Conservation (phyloP, 2,797 vertebrate species). For the Tympanoctomys barrerae region DNA sequence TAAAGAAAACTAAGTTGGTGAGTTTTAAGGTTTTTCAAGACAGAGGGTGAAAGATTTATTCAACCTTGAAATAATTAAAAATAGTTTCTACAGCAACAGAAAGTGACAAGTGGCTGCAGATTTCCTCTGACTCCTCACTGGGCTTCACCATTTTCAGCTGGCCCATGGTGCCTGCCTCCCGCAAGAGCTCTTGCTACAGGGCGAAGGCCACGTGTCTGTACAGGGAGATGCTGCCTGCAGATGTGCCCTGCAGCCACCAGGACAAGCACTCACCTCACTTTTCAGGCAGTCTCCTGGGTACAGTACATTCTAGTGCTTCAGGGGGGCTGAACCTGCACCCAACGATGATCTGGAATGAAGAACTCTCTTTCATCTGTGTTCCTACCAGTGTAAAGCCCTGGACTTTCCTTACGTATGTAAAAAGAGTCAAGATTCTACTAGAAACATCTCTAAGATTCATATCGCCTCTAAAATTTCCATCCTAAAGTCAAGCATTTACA, state of each 20-base stretch:
- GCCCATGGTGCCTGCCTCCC: neutral
- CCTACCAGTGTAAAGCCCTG: neutral
- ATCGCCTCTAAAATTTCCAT: conserved; percentile 10
- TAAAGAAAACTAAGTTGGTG: neutral
- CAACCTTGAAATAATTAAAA: conserved; percentile 3
- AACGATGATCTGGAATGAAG: neutral
- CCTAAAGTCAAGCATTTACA: conserved; percentile 34
- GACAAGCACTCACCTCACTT: neutral
- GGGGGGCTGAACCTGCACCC: neutral
- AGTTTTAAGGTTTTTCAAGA: neutral
- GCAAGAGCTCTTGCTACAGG: neutral
- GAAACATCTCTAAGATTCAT: neutral
- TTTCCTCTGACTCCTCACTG: conserved; percentile 29
- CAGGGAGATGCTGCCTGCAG: neutral
- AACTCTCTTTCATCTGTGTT: neutral
- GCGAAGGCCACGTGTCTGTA: neutral
- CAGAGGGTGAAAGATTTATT: neutral
- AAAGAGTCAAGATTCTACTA: conserved; percentile 16
- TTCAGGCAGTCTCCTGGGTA: neutral
- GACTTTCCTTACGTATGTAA: neutral
- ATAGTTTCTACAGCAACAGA: neutral
- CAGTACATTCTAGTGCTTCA: neutral
- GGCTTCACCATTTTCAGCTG: neutral
- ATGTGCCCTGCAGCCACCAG: neutral
- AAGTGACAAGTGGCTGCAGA: neutral